A percentile compares a stretch with the other conserved stretches of the same genome.
These are phyloP conservation scores for Pyrocephalus nanus DNA, from an alignment of 2,797 vertebrate genomes.

Conservation along the genomic window DNA sequence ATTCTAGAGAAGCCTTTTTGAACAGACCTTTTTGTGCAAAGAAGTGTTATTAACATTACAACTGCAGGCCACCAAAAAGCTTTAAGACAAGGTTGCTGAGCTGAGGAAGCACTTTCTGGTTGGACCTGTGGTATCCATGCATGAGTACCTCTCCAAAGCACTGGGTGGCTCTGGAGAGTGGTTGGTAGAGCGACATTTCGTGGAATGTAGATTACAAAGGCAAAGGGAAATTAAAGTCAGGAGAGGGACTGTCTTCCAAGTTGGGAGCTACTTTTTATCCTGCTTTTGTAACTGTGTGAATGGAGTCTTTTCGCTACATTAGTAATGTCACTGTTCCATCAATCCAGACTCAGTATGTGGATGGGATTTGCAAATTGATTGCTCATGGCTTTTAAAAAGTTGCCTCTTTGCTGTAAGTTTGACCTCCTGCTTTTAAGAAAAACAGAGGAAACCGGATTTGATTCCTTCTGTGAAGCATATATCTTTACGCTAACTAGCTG, in stretches of 20 bases:
- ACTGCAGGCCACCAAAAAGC: neutral
- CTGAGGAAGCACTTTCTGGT: neutral
- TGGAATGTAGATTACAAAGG: neutral
- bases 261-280: neutral
- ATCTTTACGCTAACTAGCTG: neutral
- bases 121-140: neutral
- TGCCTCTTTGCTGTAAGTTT: neutral
- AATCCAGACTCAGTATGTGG: neutral
- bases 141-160: neutral
- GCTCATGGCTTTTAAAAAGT: neutral
- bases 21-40: neutral
- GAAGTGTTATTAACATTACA: neutral
- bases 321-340: neutral
- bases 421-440: neutral
- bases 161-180: neutral
- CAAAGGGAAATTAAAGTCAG: neutral
- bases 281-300: neutral
- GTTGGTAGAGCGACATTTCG: neutral
- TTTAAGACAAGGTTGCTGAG: neutral
- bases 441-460: fast-evolving
- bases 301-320: neutral
- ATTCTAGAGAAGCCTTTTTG: neutral
- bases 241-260: neutral
- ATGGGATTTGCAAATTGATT: neutral
- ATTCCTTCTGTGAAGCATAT: neutral